Evolutionary conservation across 2,797 vertebrate species (phyloP), one percentile per base, ranked within the genome.

Genomic region (Selene dorsalis): DNA sequence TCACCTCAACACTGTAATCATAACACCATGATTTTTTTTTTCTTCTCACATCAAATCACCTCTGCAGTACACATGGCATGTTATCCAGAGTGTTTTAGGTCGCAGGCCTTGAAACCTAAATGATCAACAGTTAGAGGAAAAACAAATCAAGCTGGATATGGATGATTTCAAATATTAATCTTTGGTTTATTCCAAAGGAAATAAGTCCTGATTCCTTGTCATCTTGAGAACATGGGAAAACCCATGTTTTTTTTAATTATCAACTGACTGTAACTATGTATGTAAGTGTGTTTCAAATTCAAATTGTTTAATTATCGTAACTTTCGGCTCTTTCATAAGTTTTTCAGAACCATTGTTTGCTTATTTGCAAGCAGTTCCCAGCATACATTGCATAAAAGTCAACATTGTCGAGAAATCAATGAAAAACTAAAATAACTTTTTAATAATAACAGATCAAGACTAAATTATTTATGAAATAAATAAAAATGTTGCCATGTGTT

Each of bases 1-100:
- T 81, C 55, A 62, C 58, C 35, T 73, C 50, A 69, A 47, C 24
- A 20, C 26, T 43, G 38, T 41, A n/a, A 69, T 73, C 20, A 26
- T 10, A 59, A 26, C 47, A 45, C 64, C 10, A 35, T 57, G 3
- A 57, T 52, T 20, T 13, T 59, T 76, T 11, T 39, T 4, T 35
- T 9, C 32, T 35, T 6, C n/a, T 38, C 59, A 60, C 38, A 55
- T 60, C 32, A 52, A 53, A 65, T 71, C 63, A 52, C 26, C 32
- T 35, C 32, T 35, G 9, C 32, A 35, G 32, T 35, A 35, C 32
- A 9, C 32, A 35, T 35, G 7, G 7, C 7, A 35, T 35, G 32
- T 35, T 35, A 35, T 35, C 32, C 32, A 35, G 9, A 9, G 7
- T 35, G 32, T 38, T 73, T 60, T 48, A 52, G 30, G 26, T 52